phyloP scores from a whole-genome alignment of 2,797 vertebrate species.

The Oophaga sylvatica region DNA sequence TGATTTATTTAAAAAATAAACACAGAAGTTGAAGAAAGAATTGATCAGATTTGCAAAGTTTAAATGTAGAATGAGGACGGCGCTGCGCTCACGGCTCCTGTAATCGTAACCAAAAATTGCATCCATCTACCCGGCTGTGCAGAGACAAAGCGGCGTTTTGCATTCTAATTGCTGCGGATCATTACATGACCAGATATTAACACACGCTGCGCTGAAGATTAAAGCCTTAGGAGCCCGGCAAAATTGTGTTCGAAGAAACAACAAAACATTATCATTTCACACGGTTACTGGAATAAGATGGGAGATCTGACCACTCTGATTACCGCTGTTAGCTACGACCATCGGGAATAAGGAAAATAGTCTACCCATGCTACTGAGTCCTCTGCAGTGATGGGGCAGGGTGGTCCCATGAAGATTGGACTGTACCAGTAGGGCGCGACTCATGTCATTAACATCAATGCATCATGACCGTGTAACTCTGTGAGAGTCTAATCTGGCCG shows the following conservation, averaged over 20 bases:
- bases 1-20: no score
- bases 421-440: background rate
- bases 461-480: no score
- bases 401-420: background rate
- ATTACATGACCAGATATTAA: constrained; percentile 52
- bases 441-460: no score
- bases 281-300: constrained; percentile 3
- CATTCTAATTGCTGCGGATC: constrained; percentile 48
- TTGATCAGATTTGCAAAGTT: background rate
- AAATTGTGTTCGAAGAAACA: constrained; percentile 46
- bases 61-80: background rate
- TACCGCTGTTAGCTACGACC: background rate
- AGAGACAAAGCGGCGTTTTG: constrained; percentile 37
- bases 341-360: background rate
- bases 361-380: no score
- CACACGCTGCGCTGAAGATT: constrained; percentile 47
- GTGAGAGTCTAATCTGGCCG: no score
- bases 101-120: constrained; percentile 46
- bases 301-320: background rate
- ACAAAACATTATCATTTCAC: constrained; percentile 44
- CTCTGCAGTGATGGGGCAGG: background rate
- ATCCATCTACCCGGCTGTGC: constrained; percentile 41
- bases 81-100: background rate
- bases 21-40: background rate
- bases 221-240: constrained; percentile 46